Evolutionary conservation across 2,888 invertebrate genomes (phyloP).

Genomic region (Allygus modestus): DNA sequence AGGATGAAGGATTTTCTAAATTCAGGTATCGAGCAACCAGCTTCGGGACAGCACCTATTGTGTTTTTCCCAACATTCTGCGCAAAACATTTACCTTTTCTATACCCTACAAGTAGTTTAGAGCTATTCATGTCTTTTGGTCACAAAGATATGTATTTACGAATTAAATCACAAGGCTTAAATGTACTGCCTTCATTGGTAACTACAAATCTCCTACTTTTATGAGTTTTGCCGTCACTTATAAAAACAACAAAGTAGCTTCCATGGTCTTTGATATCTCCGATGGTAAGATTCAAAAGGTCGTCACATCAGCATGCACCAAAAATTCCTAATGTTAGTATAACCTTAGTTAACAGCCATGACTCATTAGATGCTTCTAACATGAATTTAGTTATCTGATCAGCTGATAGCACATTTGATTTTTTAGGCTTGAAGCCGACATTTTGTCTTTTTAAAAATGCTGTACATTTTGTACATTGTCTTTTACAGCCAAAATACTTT

Average conservation of each 20-base stretch:
- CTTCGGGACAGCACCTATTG: not conserved
- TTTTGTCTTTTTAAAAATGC: slow-evolving; percentile 25
- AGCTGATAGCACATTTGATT: slow-evolving; percentile 42
- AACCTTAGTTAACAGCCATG: not conserved
- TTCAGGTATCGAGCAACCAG: not conserved
- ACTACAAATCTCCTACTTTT: slow-evolving; percentile 26
- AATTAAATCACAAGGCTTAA: slow-evolving; percentile 24
- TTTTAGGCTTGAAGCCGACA: slow-evolving; percentile 48
- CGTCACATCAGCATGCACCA: slow-evolving; percentile 30
- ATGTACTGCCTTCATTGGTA: slow-evolving; percentile 23
- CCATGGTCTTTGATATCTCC: slow-evolving; percentile 40
- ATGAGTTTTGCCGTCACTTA: slow-evolving; percentile 31
- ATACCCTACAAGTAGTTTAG: slow-evolving; percentile 13
- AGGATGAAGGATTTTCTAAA: not conserved
- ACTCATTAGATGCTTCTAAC: slow-evolving; percentile 6
- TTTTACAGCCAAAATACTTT: slow-evolving; percentile 9
- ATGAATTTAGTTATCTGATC: slow-evolving; percentile 35
- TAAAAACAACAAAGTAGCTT: not conserved
- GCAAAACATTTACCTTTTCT: slow-evolving; percentile 30
- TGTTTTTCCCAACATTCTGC: slow-evolving; percentile 21
- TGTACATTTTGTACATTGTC: slow-evolving; percentile 21
- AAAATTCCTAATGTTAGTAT: slow-evolving; percentile 11
- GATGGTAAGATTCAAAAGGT: slow-evolving; percentile 2
- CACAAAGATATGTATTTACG: slow-evolving; percentile 9
- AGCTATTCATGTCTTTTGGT: slow-evolving; percentile 9